These are phyloP conservation scores for Latrodectus elegans DNA, from an alignment of 2,888 invertebrate species.

Conservation along the genomic window DNA sequence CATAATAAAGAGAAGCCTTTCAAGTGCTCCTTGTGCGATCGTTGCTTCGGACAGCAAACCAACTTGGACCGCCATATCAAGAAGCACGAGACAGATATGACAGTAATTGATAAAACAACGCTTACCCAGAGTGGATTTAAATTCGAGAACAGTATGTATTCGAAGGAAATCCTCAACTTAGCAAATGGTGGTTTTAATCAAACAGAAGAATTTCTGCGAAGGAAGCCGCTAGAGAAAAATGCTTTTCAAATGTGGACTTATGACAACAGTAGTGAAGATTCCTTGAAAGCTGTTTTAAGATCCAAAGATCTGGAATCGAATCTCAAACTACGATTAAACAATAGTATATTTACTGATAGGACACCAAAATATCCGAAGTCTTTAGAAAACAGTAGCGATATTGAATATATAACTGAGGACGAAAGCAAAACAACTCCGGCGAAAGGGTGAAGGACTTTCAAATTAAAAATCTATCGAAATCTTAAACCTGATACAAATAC, in stretches of 20 bases:
- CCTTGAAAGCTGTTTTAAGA: conserved; percentile 13
- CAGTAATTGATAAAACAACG: conserved; percentile 30
- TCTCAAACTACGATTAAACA: not conserved
- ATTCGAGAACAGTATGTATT: not conserved
- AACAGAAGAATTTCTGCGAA: not conserved
- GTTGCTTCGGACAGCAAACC: conserved; percentile 98
- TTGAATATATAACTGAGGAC: conserved; percentile 14
- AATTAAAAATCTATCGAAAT: not conserved
- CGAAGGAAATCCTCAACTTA: not conserved
- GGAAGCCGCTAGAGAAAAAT: not conserved
- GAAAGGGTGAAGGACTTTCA: not conserved
- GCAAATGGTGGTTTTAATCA: not conserved
- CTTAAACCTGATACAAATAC: not conserved
- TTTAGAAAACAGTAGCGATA: conserved; percentile 22
- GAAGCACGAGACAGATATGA: conserved; percentile 90
- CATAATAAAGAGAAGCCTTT: conserved; percentile 98
- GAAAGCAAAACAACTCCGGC: not conserved
- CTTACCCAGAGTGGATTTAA: not conserved
- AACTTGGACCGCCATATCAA: conserved; percentile 97
- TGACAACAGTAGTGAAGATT: not conserved
- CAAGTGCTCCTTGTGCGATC: conserved; percentile 94
- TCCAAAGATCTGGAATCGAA: conserved; percentile 4
- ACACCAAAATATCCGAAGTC: not conserved
- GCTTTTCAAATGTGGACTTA: conserved; percentile 15
- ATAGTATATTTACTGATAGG: not conserved